Base-by-base conservation (phyloP, 2,113 vertebrate genomes). In the Clarias batrachus region DNA sequence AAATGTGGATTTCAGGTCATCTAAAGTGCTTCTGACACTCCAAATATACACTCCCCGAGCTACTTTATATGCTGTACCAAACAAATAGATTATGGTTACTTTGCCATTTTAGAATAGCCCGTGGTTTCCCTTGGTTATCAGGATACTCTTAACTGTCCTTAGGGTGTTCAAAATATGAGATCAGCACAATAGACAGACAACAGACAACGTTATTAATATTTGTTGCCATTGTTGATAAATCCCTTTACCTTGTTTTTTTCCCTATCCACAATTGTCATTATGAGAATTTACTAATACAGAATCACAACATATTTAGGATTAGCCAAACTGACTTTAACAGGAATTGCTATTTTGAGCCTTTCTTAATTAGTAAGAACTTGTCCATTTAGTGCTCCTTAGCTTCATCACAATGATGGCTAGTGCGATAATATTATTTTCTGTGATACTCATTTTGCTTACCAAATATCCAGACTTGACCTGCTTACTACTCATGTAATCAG, bases 21-120 rank as follows among this genome's bases (percentile, higher is more conserved):
- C 85, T 89, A 90, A 92, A 94, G 93, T 94, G 90, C 91, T 91
- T 91, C 90, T 93, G 93, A 94, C 94, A 93, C 90, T 95, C 91
- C 91, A 93, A 94, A 93, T 91, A 93, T 90, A 93, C 91, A 93
- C 76, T 90, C 89, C 86, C 2, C 65, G 52, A 77, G 84, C 74
- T 33, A 86, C 71, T 66, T 60, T 52, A 83, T 33, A 41, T 87
- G 81, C 84, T 78, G 33, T 80, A 80, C 76, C 76, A 86, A 70
- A 86, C 78, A 82, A 59, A 87, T 48, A 23, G 80, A 16, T 62
- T 87, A 27, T 52, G 25, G 19, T 82, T 74, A 52, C 48, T 23
- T 83, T 41, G 81, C 48, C 59, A 33, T 65, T 87, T 59, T 37
- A 63, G 33, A 57, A n/a, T 84, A 48, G 25, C 71, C 57, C 77